Evolutionary conservation across 2,888 invertebrate species (phyloP), one percentile per base, ranked within the genome.

Genomic region (Trissolcus brochymenae): DNA sequence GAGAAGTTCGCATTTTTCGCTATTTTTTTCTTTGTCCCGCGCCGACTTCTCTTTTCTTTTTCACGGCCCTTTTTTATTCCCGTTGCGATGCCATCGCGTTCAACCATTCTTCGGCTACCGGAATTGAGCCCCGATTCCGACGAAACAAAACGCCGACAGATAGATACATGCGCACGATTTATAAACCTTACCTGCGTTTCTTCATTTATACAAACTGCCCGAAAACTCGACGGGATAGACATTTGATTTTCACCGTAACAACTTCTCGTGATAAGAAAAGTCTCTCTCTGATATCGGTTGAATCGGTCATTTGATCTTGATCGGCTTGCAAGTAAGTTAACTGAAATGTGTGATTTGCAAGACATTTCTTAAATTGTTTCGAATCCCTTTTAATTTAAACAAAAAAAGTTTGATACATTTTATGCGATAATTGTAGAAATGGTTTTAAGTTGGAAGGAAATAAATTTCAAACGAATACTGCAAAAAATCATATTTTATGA

Each of bases 1-100:
- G 88, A 87, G 88, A 87, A 88, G 82, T 88, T 83, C 83, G 85
- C 87, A 87, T 87, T 87, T 88, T 87, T 88, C 86, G 82, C 83
- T 83, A 86, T 86, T 86, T 87, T 85, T 86, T 85, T 83, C 81
- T 81, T 78, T 78, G 73, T 59, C 54, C 78, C 78, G 71, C 51
- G 54, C 68, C 73, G 68, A 50, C 73, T 61, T 53, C 72, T 65
- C 53, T 74, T 60, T 70, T 43, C 49, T 68, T 67, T 61, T 35
- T 51, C 51, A 14, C 50, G 11, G 19, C 17, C 51, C 57, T 64
- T 64, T 55, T 71, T 64, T 62, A 62, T 62, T 60, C 53, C 17
- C 57, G 49, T 54, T 65, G 51, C 64, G 60, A 57, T 57, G 49
- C 73, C 70, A 14, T 67, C 40, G 64, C 51, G 56, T 55, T 35